A percentile compares a stretch with the other conserved stretches of the same genome.
phyloP scores from a whole-genome alignment of 2,797 vertebrate genomes.

The Pachyuromys duprasi region DNA sequence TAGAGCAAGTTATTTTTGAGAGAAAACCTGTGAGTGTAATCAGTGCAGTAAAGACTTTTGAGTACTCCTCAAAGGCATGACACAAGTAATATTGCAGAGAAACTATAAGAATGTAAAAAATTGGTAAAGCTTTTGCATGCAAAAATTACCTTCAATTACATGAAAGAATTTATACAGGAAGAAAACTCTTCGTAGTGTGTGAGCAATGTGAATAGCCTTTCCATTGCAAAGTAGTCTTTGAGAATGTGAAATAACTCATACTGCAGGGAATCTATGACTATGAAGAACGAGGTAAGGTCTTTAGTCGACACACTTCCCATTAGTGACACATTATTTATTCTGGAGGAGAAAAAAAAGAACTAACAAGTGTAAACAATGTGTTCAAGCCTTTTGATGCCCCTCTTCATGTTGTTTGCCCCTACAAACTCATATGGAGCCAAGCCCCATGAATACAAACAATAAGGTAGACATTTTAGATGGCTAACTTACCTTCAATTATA shows the following conservation, averaged over 20 bases:
- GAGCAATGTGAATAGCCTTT: background rate
- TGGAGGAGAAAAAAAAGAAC: background rate
- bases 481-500: background rate
- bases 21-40: background rate
- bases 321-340: background rate
- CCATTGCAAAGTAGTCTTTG: background rate
- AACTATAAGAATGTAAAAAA: background rate
- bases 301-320: background rate
- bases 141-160: background rate
- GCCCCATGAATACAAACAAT: background rate
- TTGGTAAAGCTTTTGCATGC: background rate
- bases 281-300: background rate
- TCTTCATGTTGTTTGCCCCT: background rate
- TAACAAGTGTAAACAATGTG: background rate
- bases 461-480: background rate
- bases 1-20: background rate
- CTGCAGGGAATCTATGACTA: background rate
- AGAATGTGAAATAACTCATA: background rate
- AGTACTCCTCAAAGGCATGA: background rate
- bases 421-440: background rate
- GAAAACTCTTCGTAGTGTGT: background rate
- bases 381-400: background rate
- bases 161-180: background rate
- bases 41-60: background rate
- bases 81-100: background rate